phyloP scores from a whole-genome alignment of 2,797 vertebrate genomes.

The Dendrocincla tyrannina region DNA sequence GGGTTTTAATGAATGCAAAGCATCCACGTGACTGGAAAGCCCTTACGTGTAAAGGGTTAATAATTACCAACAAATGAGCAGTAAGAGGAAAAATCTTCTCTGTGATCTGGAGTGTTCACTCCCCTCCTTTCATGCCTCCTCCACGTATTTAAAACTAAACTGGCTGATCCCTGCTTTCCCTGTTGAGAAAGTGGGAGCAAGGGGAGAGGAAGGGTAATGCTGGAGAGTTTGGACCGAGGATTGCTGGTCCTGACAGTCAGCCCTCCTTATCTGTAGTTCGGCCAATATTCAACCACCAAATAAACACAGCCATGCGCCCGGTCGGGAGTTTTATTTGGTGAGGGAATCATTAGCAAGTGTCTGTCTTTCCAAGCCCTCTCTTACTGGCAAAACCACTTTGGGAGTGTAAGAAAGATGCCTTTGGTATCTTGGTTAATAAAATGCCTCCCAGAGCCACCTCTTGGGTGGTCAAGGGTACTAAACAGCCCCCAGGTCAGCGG shows the following conservation, averaged over 20 bases:
- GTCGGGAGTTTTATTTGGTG: neutral
- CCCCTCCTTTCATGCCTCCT: neutral
- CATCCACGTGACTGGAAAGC: neutral
- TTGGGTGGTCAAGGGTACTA: neutral
- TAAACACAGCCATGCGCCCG: conserved; percentile 17
- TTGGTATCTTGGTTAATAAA: neutral
- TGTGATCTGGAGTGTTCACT: neutral
- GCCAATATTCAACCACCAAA: neutral
- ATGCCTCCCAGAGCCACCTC: neutral
- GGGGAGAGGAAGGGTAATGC: neutral
- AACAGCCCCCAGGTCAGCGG: fast-evolving
- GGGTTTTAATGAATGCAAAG: neutral
- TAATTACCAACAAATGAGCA: neutral
- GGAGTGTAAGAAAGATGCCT: neutral
- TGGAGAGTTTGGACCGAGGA: neutral
- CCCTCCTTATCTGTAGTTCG: neutral
- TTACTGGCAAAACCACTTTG: neutral
- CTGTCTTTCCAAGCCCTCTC: neutral
- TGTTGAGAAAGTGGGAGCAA: neutral
- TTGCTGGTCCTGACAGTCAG: neutral
- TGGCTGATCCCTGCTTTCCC: neutral
- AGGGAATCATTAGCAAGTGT: neutral
- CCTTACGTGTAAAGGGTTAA: neutral
- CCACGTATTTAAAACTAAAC: neutral
- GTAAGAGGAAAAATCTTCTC: neutral